Base-by-base conservation (phyloP, 2,113 vertebrate species). In the Albula goreensis region DNA sequence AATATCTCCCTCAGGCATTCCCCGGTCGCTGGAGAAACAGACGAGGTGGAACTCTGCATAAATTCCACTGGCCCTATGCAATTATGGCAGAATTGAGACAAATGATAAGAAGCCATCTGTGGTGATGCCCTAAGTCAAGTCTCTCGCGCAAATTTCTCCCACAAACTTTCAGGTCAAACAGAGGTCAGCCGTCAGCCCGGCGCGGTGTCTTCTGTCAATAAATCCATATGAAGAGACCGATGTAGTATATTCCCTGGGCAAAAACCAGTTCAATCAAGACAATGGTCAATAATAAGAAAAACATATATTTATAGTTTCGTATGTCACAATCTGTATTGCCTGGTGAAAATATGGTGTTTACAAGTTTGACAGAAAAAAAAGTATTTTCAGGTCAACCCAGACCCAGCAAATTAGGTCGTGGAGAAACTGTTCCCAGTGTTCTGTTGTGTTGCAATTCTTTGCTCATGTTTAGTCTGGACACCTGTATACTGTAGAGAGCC, bases 1-100 rank as follows among this genome's bases (percentile, higher is more conserved):
- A 49, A 77, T n/a, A 82, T 74, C 63, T 78, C 80, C 80, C 60
- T 51, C 48, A 66, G 80, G 80, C 80, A 41, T 86, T 86, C 81
- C 63, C 78, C 66, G 50, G 81, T 74, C 50, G 10, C 60, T 78
- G 56, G 25, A 52, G 51, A 82, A 52, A 70, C 19, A 86, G 63
- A 15, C 49, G 52, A 83, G 66, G 60, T 86, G 66, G 49, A 49
- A 53, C 51, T 83, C 70, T 82, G 80, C 66, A 83, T 83, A 77
- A 82, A 82, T 83, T 82, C 51, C 13, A 22, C 80, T 70, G 56
- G 60, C 85, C 49, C 79, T 19, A 78, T 51, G 48, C 85, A 83
- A 83, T 78, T 86, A 82, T 77, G 49, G 50, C 60, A 56, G 80
- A 86, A 70, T 60, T 74, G 60, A 70, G 60, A 70, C 78, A 53